Conservation (phyloP, 2,888 invertebrate genomes). For the Limnephilus auricula region DNA sequence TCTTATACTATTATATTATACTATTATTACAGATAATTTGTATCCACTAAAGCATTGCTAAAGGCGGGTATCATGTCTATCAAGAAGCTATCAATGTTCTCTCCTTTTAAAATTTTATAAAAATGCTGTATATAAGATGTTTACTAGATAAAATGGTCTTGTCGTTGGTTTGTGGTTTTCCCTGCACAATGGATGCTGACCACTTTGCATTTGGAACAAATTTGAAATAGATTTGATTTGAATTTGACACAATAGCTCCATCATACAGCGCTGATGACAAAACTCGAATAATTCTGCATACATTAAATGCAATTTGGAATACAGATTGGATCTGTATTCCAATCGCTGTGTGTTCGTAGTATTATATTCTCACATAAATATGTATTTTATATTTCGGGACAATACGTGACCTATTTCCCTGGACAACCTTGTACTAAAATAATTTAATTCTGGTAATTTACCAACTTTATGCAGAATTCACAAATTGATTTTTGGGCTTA, state of each 20-base stretch:
- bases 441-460: not conserved
- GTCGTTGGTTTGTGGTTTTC: too few species aligned
- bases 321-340: not conserved
- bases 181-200: not conserved
- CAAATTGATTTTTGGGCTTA: not conserved
- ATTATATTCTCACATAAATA: not conserved
- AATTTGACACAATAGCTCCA: not conserved
- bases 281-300: not conserved
- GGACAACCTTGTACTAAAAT: not conserved
- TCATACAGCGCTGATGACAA: not conserved
- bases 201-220: not conserved
- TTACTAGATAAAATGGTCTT: too few species aligned
- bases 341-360: not conserved
- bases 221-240: not conserved
- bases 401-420: not conserved
- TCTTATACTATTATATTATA: too few species aligned
- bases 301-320: not conserved
- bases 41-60: too few species aligned
- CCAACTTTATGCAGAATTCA: not conserved
- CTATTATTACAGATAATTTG: too few species aligned
- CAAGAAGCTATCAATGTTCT: not conserved
- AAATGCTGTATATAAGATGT: too few species aligned
- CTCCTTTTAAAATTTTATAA: too few species aligned
- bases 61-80: too few species aligned
- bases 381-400: not conserved